These are phyloP conservation scores for Hypolimnas misippus DNA, from an alignment of 2,888 invertebrate genomes.

Conservation along the genomic window DNA sequence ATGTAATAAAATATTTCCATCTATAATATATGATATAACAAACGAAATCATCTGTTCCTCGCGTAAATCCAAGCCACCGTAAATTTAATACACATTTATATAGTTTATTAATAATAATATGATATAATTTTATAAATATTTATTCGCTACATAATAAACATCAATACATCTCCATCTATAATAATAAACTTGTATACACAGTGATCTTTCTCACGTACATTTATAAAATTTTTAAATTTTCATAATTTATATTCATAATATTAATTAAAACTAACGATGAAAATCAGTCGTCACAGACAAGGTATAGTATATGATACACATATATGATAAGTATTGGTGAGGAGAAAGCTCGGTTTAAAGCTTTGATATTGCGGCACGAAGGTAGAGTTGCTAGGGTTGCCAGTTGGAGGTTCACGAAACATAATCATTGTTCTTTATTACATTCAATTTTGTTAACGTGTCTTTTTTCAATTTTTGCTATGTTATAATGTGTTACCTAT, in stretches of 20 bases:
- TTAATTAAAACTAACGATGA: constrained; percentile 66
- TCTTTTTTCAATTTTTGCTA: too few species aligned
- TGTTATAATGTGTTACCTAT: too few species aligned
- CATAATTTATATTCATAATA: constrained; percentile 46
- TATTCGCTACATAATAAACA: constrained; percentile 53
- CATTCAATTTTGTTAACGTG: constrained; percentile 19
- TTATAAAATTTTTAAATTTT: constrained; percentile 63
- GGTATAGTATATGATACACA: constrained; percentile 39
- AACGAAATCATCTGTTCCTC: constrained; percentile 1
- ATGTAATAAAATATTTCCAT: constrained; percentile 2
- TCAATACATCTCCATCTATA: constrained; percentile 60
- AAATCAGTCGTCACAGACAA: constrained; percentile 78
- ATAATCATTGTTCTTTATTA: constrained; percentile 24
- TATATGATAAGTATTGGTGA: constrained; percentile 30
- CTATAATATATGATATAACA: neutral
- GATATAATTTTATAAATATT: constrained; percentile 33
- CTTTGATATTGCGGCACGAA: constrained; percentile 43
- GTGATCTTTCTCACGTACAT: constrained; percentile 60
- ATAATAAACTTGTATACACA: constrained; percentile 68
- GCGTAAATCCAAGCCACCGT: constrained; percentile 33
- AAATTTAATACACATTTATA: constrained; percentile 34
- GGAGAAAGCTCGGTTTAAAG: constrained; percentile 46
- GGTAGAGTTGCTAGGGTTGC: constrained; percentile 22
- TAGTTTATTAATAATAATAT: constrained; percentile 15
- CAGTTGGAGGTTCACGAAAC: constrained; percentile 2